Conservation (phyloP, 2,888 invertebrate species). For the Venusia cambrica region DNA sequence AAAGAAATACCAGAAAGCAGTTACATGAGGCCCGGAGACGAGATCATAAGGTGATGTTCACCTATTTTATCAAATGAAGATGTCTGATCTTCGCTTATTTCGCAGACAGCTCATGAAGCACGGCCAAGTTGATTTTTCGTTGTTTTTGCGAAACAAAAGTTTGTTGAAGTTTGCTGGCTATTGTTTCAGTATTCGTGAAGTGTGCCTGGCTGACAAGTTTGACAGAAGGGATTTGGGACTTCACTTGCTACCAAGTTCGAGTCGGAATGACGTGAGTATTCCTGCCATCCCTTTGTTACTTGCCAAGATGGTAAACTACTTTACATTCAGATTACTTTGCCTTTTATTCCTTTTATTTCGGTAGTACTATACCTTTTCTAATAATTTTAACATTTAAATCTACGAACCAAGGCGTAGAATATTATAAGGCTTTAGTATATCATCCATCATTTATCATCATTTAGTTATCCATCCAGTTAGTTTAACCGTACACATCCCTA, state of each 20-base stretch:
- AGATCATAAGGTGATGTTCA: slow-evolving; percentile 66
- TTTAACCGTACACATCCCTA: too few relatives aligned
- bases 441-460: too few relatives aligned
- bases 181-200: slow-evolving; percentile 66
- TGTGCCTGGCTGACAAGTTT: slow-evolving; percentile 67
- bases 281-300: slow-evolving; percentile 13
- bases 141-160: slow-evolving; percentile 36
- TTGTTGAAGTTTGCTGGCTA: slow-evolving; percentile 29
- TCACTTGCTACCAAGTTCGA: slow-evolving; percentile 50
- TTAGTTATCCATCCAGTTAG: too few relatives aligned
- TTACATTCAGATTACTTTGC: slow-evolving; percentile 7
- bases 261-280: slow-evolving; percentile 57
- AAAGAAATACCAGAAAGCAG: slow-evolving; percentile 65
- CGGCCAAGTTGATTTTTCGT: slow-evolving; percentile 51
- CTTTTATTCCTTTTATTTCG: background rate
- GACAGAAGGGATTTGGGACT: slow-evolving; percentile 61
- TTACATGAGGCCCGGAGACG: slow-evolving; percentile 66
- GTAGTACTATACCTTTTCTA: too few relatives aligned
- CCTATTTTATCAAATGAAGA: slow-evolving; percentile 20
- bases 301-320: slow-evolving; percentile 10
- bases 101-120: slow-evolving; percentile 40
- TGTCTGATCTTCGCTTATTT: slow-evolving; percentile 35
- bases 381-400: too few relatives aligned
- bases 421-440: too few relatives aligned
- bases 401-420: too few relatives aligned